Base-by-base conservation (phyloP, 1,140 invertebrate genomes). In the Zaprionus gabonicus region DNA sequence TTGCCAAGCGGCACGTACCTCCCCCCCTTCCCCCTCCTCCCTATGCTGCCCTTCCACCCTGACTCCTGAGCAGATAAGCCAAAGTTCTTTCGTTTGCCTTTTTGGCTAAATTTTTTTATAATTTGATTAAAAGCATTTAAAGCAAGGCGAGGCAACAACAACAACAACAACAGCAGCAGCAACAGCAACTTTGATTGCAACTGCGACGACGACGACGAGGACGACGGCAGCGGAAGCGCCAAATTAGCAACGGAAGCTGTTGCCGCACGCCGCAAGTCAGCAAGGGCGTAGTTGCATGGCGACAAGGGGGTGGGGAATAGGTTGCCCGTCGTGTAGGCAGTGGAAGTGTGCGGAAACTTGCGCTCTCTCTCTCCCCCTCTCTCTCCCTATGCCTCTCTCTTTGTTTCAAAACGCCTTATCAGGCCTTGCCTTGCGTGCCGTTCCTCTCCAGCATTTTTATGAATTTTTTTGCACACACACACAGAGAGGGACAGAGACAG, bases 181-280 rank as follows among this genome's bases (percentile, higher is more conserved):
- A 41, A 13, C 56, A 72, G 58, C 55, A 60, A 28, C 27, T 78
- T 59, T 78, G 75, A 74, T 68, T 77, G 75, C 76, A 72, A 62
- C 72, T 31, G 49, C 73, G 68, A 17, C 60, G 51, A 5, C 58
- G 51, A 5, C 58, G 31, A 38, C 70, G 28, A n/a, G n/a, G 68
- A 17, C 60, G 51, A 1, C 28, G 36, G 34, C 68, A 81, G 36
- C 83, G 83, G 83, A 86, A 86, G 70, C 73, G 49, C 51, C 82
- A 83, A 80, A 87, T 86, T 86, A 81, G 75, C 78, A 71, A 75
- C 83, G 80, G 83, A 87, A 81, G 79, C 69, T 72, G 60, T n/a
- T 55, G 51, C 59, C 25, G 41, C n/a, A 46, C 41, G 41, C 41
- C 41, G n/a, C 41, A 46, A 46, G 41, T n/a, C 41, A 44, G n/a